These are phyloP conservation scores for Sarcophilus harrisii DNA, from an alignment of 2,797 vertebrate genomes.

Conservation along the genomic window DNA sequence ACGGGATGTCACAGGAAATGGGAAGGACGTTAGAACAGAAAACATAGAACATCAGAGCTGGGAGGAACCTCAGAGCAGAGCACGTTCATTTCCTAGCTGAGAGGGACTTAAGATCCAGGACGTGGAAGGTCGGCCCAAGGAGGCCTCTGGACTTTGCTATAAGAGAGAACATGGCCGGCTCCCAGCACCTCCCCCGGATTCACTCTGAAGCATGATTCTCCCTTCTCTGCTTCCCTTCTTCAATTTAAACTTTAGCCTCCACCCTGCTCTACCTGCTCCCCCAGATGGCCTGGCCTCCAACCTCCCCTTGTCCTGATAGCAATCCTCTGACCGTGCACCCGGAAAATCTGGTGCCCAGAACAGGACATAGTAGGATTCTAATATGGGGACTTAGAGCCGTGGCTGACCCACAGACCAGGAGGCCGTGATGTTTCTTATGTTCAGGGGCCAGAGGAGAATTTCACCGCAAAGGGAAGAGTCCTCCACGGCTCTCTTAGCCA, in stretches of 20 bases:
- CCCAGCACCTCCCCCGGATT: neutral
- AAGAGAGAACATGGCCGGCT: neutral
- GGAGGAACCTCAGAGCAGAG: neutral
- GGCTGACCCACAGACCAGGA: neutral
- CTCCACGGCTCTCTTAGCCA: neutral
- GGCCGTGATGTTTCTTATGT: accelerated
- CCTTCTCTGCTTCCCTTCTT: neutral
- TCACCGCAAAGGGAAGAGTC: neutral
- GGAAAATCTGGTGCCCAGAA: neutral
- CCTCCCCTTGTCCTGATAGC: neutral
- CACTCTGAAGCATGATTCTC: neutral
- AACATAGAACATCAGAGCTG: neutral
- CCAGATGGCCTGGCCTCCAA: neutral
- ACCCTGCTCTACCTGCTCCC: neutral
- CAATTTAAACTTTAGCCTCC: neutral
- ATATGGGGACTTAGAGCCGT: neutral
- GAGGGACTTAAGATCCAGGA: neutral
- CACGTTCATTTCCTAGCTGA: neutral
- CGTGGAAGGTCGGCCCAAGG: neutral
- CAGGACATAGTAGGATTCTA: neutral
- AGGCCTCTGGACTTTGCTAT: neutral
- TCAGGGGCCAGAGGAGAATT: neutral
- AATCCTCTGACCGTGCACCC: neutral
- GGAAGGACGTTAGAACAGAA: neutral
- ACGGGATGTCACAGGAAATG: neutral